Conservation (phyloP, 2,888 invertebrate species). For the Athripsodes cinereus region DNA sequence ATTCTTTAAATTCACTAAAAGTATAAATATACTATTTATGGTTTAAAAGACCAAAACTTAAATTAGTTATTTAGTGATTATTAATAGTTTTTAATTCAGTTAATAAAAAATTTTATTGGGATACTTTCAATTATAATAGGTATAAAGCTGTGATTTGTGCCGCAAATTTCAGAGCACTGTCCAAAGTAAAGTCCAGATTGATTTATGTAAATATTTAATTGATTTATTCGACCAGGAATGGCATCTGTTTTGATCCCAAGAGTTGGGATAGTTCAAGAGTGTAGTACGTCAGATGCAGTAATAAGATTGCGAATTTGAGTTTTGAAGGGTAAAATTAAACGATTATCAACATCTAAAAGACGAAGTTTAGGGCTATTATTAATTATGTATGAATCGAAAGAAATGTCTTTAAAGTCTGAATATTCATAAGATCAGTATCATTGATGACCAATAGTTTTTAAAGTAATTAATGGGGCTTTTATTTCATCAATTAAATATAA, state of each 20-base stretch:
- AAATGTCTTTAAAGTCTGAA: slow-evolving; percentile 52
- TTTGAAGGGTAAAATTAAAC: slow-evolving; percentile 52
- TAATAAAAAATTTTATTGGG: slow-evolving; percentile 41
- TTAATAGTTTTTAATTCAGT: slow-evolving; percentile 49
- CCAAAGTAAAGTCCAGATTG: slow-evolving; percentile 63
- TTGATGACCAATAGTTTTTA: slow-evolving; percentile 61
- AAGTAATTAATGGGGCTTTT: slow-evolving; percentile 50
- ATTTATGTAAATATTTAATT: slow-evolving; percentile 55
- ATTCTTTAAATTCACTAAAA: slow-evolving; percentile 58
- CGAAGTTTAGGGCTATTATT: slow-evolving; percentile 45
- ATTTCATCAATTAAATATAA: slow-evolving; percentile 58
- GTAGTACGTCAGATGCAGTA: slow-evolving; percentile 58
- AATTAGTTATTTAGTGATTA: slow-evolving; percentile 59
- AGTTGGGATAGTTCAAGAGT: slow-evolving; percentile 58
- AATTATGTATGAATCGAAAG: slow-evolving; percentile 59
- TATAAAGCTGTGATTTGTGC: slow-evolving; percentile 74
- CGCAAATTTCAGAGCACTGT: slow-evolving; percentile 79
- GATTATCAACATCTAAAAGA: slow-evolving; percentile 60
- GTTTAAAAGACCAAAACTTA: slow-evolving; percentile 67
- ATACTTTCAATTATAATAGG: slow-evolving; percentile 50
- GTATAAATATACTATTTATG: slow-evolving; percentile 56
- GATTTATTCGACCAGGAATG: slow-evolving; percentile 59
- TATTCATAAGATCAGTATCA: slow-evolving; percentile 65
- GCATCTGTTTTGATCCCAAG: slow-evolving; percentile 61
- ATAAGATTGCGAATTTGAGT: slow-evolving; percentile 59